Evolutionary conservation across 2,113 vertebrate species (phyloP).

Genomic region (Myanophis thanlyinensis): DNA sequence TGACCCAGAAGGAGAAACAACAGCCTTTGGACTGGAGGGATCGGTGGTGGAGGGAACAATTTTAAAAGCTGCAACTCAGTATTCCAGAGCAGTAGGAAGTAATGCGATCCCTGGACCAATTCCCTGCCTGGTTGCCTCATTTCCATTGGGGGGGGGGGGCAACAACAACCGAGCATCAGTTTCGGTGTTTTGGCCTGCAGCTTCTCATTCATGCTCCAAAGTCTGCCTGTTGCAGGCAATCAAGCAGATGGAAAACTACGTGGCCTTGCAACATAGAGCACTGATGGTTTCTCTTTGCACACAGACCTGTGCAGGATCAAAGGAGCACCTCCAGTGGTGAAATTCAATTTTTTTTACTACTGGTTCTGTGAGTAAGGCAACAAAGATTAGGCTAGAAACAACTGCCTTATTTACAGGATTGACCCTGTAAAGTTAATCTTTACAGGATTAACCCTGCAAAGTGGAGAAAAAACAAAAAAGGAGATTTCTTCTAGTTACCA

Average conservation of each 20-base stretch:
- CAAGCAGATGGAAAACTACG: not conserved
- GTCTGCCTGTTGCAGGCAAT: not conserved
- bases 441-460: too few relatives aligned
- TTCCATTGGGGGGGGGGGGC: not conserved
- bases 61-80: not conserved
- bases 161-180: not conserved
- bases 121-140: not conserved
- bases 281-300: not conserved
- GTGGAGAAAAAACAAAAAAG: too few relatives aligned
- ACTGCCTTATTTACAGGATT: too few relatives aligned
- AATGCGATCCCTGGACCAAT: not conserved
- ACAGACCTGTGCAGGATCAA: not conserved
- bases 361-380: too few relatives aligned
- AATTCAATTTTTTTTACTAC: too few relatives aligned
- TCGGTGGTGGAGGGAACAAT: not conserved
- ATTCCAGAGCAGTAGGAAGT: not conserved
- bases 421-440: too few relatives aligned
- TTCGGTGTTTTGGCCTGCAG: not conserved
- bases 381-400: too few relatives aligned
- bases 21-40: not conserved
- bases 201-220: not conserved
- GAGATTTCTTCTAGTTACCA: too few relatives aligned
- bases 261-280: not conserved
- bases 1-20: constrained; percentile 1
- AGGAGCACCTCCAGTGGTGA: not conserved